Conservation (phyloP, 2,888 invertebrate species). For the Acanthosepion lycidas region DNA sequence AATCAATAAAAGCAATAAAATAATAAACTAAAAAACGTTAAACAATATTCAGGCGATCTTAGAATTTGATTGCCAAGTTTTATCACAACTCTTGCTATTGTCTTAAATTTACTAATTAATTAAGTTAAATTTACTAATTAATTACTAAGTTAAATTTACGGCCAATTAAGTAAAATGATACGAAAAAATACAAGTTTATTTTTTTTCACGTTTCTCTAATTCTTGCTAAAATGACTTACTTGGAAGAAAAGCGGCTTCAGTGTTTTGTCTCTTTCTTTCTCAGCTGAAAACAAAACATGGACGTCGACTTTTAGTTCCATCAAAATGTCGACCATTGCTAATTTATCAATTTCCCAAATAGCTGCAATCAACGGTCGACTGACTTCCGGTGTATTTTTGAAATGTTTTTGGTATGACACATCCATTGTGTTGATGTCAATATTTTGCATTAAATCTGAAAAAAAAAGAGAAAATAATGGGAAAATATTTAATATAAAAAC, state of each 20-base stretch:
- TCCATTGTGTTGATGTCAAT: conserved; percentile 64
- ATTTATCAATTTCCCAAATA: conserved; percentile 67
- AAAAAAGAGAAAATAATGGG: background rate
- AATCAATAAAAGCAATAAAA: too few relatives aligned
- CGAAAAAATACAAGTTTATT: too few relatives aligned
- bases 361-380: conserved; percentile 67
- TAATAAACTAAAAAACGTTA: too few relatives aligned
- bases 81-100: too few relatives aligned
- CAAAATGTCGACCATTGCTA: conserved; percentile 63
- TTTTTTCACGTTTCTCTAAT: too few relatives aligned
- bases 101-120: too few relatives aligned
- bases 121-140: too few relatives aligned
- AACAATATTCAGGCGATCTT: too few relatives aligned
- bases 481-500: too few relatives aligned
- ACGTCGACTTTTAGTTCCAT: conserved; percentile 66
- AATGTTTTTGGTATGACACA: conserved; percentile 62
- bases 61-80: too few relatives aligned
- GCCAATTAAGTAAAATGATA: too few relatives aligned
- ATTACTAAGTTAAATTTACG: too few relatives aligned
- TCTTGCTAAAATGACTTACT: conserved; percentile 54
- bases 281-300: conserved; percentile 59
- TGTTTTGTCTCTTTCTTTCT: conserved; percentile 54
- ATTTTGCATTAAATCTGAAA: conserved; percentile 61
- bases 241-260: conserved; percentile 68
- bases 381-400: conserved; percentile 57